Conservation (phyloP, 2,888 invertebrate species). For the Xestia rhomboidea region DNA sequence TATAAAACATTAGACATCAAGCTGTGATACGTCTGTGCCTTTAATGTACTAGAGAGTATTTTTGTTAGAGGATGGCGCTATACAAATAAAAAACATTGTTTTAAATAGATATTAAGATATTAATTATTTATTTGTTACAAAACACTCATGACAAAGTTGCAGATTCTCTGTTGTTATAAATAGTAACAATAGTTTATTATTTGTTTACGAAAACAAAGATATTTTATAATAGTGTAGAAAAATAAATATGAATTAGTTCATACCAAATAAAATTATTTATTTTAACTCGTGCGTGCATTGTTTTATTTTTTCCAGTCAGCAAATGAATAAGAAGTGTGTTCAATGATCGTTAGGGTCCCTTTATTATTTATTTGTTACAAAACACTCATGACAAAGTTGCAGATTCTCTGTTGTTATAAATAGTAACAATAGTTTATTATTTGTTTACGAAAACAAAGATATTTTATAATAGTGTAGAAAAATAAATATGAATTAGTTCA, state of each 20-base stretch:
- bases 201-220: conserved; percentile 55
- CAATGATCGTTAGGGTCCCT: background rate
- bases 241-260: conserved; percentile 73
- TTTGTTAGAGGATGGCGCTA: conserved; percentile 85
- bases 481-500: conserved; percentile 73
- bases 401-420: conserved; percentile 61
- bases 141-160: conserved; percentile 62
- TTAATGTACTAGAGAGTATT: conserved; percentile 78
- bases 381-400: conserved; percentile 62
- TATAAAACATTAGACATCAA: conserved; percentile 82
- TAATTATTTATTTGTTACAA: conserved; percentile 75
- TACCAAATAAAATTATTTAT: conserved; percentile 84
- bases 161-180: conserved; percentile 61
- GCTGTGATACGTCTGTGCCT: conserved; percentile 90
- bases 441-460: conserved; percentile 55
- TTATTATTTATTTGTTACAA: conserved; percentile 75
- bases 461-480: conserved; percentile 64
- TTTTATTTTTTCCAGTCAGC: conserved; percentile 32
- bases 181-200: conserved; percentile 57
- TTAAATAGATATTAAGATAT: conserved; percentile 73
- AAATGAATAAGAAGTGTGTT: background rate
- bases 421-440: conserved; percentile 57
- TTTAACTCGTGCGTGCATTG: conserved; percentile 60
- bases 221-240: conserved; percentile 64
- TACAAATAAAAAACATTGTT: conserved; percentile 72